Evolutionary conservation across 2,888 invertebrate genomes (phyloP), one percentile per base, ranked within the genome.

Genomic region (Melanophora roralis): DNA sequence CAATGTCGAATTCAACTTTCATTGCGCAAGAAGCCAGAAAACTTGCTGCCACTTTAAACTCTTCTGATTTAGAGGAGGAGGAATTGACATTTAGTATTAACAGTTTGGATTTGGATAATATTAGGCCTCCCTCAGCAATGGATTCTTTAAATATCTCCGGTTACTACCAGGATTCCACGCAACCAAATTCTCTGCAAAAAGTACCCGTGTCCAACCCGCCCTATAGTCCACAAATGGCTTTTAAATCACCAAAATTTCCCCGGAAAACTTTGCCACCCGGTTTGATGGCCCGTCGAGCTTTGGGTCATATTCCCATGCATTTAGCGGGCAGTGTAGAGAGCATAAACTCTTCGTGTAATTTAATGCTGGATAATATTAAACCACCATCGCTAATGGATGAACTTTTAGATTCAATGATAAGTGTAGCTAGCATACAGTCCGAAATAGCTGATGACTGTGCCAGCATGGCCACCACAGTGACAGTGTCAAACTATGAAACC

Each of bases 371-470:
- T 36, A 94, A 94, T 81, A 93, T 96, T 2, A 95, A 95, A 86
- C 96, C 96, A 2, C 96, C 97, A 0, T 95, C 96, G 0, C 92
- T 94, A 81, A 94, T 96, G 93, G 95, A 95, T 74, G 92, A 93
- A 84, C 88, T 94, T 5, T 85, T 92, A 1, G 96, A 97, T 84
- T 96, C 96, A 82, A 95, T 96, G 93, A 91, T 95, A 12, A 96
- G 96, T 69, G 95, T 96, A 0, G 94, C 95, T 0, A 96, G 96
- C 86, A 94, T 96, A 74, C 94, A 94, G 27, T 96, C 95, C 0
- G 96, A 96, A 89, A 92, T 94, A 3, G 94, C 92, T 0, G 95
- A 95, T 73, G 86, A 84, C 0, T 95, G 95, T 53, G 83, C 85
- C 8, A 89, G 89, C 64, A 83, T 90, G 81, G 84, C 89, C 34